A percentile compares a stretch with the other conserved stretches of the same genome.
Evolutionary conservation across 2,113 vertebrate species (phyloP).

Genomic region (Platysternon megacephalum): DNA sequence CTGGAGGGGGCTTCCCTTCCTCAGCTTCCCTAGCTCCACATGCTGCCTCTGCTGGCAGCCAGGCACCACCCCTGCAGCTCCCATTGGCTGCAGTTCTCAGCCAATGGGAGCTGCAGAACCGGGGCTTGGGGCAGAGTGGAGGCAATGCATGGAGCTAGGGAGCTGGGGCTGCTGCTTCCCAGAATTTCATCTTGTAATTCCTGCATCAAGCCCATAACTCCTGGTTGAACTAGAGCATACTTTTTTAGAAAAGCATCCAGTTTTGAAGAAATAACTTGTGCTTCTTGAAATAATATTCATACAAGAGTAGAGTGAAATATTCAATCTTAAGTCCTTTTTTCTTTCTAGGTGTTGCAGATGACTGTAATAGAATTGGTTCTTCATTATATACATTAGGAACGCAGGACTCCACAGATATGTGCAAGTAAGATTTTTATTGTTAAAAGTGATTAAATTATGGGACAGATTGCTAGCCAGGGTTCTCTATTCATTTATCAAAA

Average conservation of each 20-base stretch:
- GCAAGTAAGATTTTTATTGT: conserved; percentile 88
- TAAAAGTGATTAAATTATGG: not conserved
- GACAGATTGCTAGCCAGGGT: not conserved
- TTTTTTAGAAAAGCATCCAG: conserved; percentile 14
- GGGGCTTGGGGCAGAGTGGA: no score
- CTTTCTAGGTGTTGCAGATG: conserved; percentile 91
- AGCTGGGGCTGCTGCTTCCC: no score
- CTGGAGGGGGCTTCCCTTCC: no score
- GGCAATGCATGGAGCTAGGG: no score
- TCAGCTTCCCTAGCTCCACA: no score
- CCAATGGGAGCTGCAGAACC: no score
- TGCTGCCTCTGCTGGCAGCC: no score
- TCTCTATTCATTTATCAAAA: not conserved
- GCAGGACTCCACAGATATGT: conserved; percentile 96
- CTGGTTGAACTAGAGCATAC: not conserved
- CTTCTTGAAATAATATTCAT: not conserved
- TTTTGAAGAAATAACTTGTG: not conserved
- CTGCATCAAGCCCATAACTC: not conserved
- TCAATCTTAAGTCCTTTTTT: conserved; percentile 63
- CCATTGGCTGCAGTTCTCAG: no score
- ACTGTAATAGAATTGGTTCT: conserved; percentile 98
- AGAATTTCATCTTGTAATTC: not conserved
- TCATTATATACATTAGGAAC: conserved; percentile 95
- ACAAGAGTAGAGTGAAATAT: conserved; percentile 1
- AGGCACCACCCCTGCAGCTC: no score